Base-by-base conservation (phyloP, 64 coral and sea anemone genomes). In the Dendronephthya gigantea region DNA sequence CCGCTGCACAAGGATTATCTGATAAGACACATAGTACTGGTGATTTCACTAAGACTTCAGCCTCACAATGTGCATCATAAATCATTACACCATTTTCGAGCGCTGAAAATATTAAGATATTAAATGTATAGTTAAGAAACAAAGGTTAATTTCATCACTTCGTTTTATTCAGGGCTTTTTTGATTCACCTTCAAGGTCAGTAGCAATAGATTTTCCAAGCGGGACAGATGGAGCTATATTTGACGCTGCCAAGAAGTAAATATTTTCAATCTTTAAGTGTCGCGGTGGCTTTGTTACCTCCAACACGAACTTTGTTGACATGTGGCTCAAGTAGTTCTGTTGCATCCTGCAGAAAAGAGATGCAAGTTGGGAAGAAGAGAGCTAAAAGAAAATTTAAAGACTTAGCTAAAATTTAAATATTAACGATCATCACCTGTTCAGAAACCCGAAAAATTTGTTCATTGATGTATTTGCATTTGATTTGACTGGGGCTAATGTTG, bases 161-260 rank as follows among this genome's bases (percentile, higher is more conserved):
- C n/a, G n/a, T n/a, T n/a, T n/a, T n/a, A n/a, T n/a, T n/a, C n/a
- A n/a, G n/a, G n/a, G n/a, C n/a, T n/a, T n/a, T 74, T 25, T 74
- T n/a, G n/a, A n/a, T n/a, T n/a, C n/a, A 74, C 68, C 68, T 74
- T 74, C 12, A 27, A 74, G 68, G 25, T 74, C 68, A 74, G 19
- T 74, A 28, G 68, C 68, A 27, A 74, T 74, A 27, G 68, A 74
- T 74, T 74, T 35, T 12, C 68, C 68, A 74, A 74, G 68, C 25
- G 68, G 68, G 13, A 74, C n/a, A 74, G 68, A 74, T 30, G 68
- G 25, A 19, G 30, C 68, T 27, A 74, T 74, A 27, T 74, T 74
- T 27, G 68, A 74, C n/a, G 68, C 30, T 30, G 19, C 32, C 11
- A 74, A 27, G 25, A 74, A 74, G 25, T 74, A 28, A 35, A 74